Conservation (phyloP, 2,888 invertebrate genomes). For the Periphyllus acericola region DNA sequence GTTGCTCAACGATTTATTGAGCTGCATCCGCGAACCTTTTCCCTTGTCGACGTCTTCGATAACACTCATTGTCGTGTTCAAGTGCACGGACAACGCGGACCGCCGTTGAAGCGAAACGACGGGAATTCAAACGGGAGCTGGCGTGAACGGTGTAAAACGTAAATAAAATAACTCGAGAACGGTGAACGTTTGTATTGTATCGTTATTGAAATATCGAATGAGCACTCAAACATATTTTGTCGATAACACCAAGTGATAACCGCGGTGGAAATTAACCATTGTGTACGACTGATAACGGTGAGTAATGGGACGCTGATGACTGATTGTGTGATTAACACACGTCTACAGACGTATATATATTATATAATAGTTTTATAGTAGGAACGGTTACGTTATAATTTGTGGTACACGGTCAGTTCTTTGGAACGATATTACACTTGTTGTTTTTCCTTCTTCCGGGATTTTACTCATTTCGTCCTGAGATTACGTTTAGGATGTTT, state of each 20-base stretch:
- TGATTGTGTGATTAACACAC: too few relatives aligned
- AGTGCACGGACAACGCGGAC: neutral
- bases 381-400: too few relatives aligned
- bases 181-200: too few relatives aligned
- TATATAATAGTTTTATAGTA: too few relatives aligned
- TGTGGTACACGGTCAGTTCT: too few relatives aligned
- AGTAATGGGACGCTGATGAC: too few relatives aligned
- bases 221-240: constrained; percentile 1
- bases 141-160: neutral
- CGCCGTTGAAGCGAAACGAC: neutral
- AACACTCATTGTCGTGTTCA: constrained; percentile 27
- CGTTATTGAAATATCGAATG: neutral
- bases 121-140: constrained; percentile 4
- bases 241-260: constrained; percentile 6
- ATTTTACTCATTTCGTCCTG: too few relatives aligned
- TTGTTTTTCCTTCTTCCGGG: too few relatives aligned
- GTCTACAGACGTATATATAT: too few relatives aligned
- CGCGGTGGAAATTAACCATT: neutral
- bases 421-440: too few relatives aligned
- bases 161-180: neutral
- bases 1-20: constrained; percentile 79
- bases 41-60: constrained; percentile 26
- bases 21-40: constrained; percentile 65
- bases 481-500: too few relatives aligned
- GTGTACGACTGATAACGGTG: too few relatives aligned